Base-by-base conservation (phyloP, 92 coral and sea anemone species). In the Heliopora coerulea region DNA sequence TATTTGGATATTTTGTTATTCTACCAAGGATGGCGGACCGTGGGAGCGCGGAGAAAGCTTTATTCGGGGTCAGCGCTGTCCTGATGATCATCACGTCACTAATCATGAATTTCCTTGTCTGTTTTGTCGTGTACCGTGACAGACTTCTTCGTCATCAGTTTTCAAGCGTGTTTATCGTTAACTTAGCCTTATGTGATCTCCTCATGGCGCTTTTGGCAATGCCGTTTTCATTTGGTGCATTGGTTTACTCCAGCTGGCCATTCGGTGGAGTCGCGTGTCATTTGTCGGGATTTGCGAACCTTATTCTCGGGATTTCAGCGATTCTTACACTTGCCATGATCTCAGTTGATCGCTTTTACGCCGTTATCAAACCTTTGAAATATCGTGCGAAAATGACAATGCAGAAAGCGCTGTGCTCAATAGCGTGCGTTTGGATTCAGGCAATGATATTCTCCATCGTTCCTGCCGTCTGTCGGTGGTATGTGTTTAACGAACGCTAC, bases 381-480 rank as follows among this genome's bases (percentile, higher is more conserved):
- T 92, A 92, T 80, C 68, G 97, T 59, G 97, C 97, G 17, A 92
- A 92, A 68, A 92, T 92, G 97, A 92, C 97, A 6, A 69, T 89
- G 3, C 97, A 92, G 35, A 80, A 91, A 81, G 97, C 97, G 15
- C 54, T 89, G 21, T 64, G 56, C 8, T 89, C 90, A 88, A 87
- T 92, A 32, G 74, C 79, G 12, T 81, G 83, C 42, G 96, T 92
- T 0, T 92, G 97, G 97, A 28, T 89, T 8, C 97, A 92, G 49
- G 88, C 96, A 0, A 66, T 83, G 7, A 28, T 89, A 19, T 92
- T 92, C 65, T 79, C 97, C 24, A 28, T 92, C 8, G 72, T 88
- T 34, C 97, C 97, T 0, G 78, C 90, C 18, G 87, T 86, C 0
- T 74, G 80, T 29, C 90, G 81, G 5, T 92, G 97, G 97, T 89